phyloP scores from a whole-genome alignment of 2,113 vertebrate species.

The Antechinus flavipes region DNA sequence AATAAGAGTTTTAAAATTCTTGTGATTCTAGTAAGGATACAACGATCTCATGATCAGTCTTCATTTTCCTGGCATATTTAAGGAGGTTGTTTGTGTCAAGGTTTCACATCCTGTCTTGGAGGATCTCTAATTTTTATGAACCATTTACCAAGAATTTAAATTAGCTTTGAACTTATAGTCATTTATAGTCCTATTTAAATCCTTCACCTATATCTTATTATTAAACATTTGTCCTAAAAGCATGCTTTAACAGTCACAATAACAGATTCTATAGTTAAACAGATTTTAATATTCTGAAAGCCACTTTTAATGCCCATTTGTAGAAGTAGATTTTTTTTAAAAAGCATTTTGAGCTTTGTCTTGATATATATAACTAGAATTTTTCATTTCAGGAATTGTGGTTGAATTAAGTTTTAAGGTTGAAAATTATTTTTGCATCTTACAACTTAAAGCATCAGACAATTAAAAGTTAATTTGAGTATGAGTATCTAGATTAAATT shows the following conservation, averaged over 20 bases:
- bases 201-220: neutral
- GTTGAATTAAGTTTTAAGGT: neutral
- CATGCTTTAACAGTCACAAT: neutral
- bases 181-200: neutral
- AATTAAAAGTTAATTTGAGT: neutral
- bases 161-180: neutral
- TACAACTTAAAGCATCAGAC: neutral
- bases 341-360: neutral
- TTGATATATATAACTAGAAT: neutral
- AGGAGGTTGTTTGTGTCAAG: neutral
- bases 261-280: neutral
- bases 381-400: neutral
- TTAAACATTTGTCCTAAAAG: neutral
- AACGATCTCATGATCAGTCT: neutral
- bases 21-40: neutral
- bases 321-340: neutral
- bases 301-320: neutral
- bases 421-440: neutral
- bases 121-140: neutral
- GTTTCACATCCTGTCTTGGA: neutral
- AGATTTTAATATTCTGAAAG: neutral
- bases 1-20: neutral
- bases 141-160: neutral
- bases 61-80: neutral
- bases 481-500: neutral